Conservation (phyloP, 2,113 vertebrate species). For the Phrynocephalus versicolor region DNA sequence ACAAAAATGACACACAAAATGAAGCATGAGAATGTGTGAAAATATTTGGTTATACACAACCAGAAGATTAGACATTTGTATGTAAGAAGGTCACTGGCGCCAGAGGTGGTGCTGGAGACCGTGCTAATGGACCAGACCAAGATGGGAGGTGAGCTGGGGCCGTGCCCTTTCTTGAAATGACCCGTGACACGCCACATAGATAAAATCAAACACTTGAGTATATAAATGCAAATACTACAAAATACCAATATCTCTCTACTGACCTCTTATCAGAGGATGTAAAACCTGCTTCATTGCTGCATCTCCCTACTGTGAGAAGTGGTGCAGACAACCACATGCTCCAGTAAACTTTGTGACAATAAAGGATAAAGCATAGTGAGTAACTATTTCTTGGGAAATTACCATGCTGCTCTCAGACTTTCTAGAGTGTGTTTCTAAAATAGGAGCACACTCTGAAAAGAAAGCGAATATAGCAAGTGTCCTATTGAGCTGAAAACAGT, state of each 20-base stretch:
- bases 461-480: neutral
- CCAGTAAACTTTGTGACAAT: too few relatives aligned
- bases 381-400: too few relatives aligned
- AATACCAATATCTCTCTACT: neutral
- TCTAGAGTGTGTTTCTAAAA: conserved; percentile 16
- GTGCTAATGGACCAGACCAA: neutral
- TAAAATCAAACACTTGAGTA: neutral
- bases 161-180: neutral
- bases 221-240: neutral
- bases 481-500: neutral
- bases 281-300: too few relatives aligned
- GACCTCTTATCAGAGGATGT: too few relatives aligned
- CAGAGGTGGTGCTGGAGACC: neutral
- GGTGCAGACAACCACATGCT: too few relatives aligned
- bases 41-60: conserved; percentile 11
- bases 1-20: conserved; percentile 29
- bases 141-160: neutral
- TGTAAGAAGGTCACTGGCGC: neutral
- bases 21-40: neutral
- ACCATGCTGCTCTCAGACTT: too few relatives aligned
- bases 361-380: too few relatives aligned
- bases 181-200: neutral
- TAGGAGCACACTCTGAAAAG: conserved; percentile 2
- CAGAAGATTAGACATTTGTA: neutral
- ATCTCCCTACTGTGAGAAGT: too few relatives aligned